Evolutionary conservation across 2,888 invertebrate species (phyloP), one percentile per base, ranked within the genome.

Genomic region (Hirtodrosophila histrioides): DNA sequence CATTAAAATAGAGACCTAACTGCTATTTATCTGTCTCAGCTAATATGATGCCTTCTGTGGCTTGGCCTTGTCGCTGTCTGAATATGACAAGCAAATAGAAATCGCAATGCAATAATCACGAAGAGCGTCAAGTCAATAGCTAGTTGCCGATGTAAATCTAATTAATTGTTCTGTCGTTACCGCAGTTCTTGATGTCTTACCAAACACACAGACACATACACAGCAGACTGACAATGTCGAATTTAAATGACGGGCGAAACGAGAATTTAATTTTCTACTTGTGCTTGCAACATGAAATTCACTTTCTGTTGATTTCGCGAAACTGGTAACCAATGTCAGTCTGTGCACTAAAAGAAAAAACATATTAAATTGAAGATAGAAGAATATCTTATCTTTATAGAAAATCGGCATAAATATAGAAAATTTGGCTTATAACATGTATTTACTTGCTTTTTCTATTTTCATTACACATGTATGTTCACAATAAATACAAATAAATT

Each of bases 181-280:
- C 78, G 51, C 71, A 75, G 76, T 80, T 79, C 60, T 71, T 75
- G 65, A 70, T 73, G 71, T 75, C 67, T 78, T 73, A 61, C 48
- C 48, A 35, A 53, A 58, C 57, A 60, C 31, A 48, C 24, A 48
- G 45, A 46, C 46, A 53, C 36, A 41, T 43, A 57, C 37, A 56
- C 54, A 50, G 23, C n/a, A 41, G 63, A 62, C 66, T 71, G 86
- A 74, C 88, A 81, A 69, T 88, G 86, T 81, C 80, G 87, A 83
- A 90, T 88, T 86, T 86, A 89, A 89, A 89, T 88, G 90, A 87
- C 87, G 88, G 85, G 87, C 87, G 82, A 90, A 89, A 87, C 79
- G 87, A 86, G 89, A 90, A 90, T 89, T 89, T 88, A 79, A 89
- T 90, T 90, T 90, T 89, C 83, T 78, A 67, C 78, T 82, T 51